Evolutionary conservation across 2,888 invertebrate species (phyloP).

Genomic region (Cosmorhoe ocellata): DNA sequence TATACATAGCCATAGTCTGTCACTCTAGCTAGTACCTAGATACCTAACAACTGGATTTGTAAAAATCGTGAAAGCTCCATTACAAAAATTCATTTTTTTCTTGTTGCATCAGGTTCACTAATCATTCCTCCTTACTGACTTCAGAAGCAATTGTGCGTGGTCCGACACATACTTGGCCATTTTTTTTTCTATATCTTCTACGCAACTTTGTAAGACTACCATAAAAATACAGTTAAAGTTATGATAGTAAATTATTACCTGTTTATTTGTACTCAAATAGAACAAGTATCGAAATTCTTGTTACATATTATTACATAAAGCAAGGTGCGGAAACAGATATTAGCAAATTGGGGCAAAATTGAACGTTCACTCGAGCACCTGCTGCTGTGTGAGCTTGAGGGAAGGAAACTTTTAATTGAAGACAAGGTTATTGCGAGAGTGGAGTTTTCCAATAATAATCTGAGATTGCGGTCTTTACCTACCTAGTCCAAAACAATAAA

Average conservation of each 20-base stretch:
- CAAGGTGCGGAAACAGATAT: slow-evolving; percentile 54
- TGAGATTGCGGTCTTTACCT: neutral
- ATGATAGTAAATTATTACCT: slow-evolving; percentile 12
- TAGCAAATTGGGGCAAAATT: slow-evolving; percentile 62
- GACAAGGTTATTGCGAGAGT: slow-evolving; percentile 15
- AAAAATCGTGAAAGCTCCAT: too few species aligned
- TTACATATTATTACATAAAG: slow-evolving; percentile 46
- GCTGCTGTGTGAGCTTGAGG: slow-evolving; percentile 34
- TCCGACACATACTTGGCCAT: too few species aligned
- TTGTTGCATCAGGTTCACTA: too few species aligned
- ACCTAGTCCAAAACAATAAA: neutral
- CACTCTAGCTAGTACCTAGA: too few species aligned
- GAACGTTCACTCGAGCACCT: slow-evolving; percentile 46
- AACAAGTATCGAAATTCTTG: slow-evolving; percentile 23
- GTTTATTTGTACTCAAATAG: slow-evolving; percentile 19
- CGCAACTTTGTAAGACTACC: neutral
- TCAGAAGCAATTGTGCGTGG: too few species aligned
- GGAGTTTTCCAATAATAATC: neutral
- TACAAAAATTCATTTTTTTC: too few species aligned
- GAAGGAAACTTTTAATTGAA: slow-evolving; percentile 24
- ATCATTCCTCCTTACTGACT: too few species aligned
- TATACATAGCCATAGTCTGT: too few species aligned
- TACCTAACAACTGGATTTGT: too few species aligned
- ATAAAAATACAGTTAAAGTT: slow-evolving; percentile 3
- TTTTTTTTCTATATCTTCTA: too few species aligned